These are phyloP conservation scores for Psittacula cyanocephala DNA, from an alignment of 2,113 vertebrate genomes.

Conservation along the genomic window DNA sequence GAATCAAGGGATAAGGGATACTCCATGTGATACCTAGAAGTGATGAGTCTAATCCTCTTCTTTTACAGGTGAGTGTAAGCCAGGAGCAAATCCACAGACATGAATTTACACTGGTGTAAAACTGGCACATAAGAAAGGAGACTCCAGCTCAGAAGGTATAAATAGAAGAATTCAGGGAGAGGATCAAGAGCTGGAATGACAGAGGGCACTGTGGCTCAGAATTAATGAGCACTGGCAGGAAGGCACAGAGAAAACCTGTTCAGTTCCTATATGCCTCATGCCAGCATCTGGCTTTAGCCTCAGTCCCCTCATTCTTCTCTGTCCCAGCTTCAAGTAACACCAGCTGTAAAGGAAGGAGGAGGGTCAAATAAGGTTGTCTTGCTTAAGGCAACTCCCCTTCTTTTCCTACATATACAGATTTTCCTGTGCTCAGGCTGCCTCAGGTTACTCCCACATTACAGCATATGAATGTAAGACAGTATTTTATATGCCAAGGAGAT, in stretches of 20 bases:
- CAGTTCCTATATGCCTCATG: background rate
- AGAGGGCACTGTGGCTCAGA: background rate
- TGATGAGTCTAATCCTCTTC: background rate
- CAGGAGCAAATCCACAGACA: background rate
- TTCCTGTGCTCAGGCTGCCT: background rate
- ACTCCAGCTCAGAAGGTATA: background rate
- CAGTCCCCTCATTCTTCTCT: background rate
- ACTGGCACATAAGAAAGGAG: background rate
- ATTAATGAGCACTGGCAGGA: constrained; percentile 28
- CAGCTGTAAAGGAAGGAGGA: constrained; percentile 23
- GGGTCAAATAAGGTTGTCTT: constrained; percentile 48
- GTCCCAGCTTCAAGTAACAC: background rate
- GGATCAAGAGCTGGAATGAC: background rate
- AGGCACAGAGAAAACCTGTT: constrained; percentile 23
- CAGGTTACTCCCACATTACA: constrained; percentile 15
- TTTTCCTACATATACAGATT: constrained; percentile 51
- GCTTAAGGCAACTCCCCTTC: background rate
- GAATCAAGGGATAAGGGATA: background rate
- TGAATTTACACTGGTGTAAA: background rate
- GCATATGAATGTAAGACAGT: background rate
- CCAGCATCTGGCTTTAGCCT: background rate
- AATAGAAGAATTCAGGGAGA: constrained; percentile 6
- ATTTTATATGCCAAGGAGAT: background rate
- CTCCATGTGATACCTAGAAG: background rate
- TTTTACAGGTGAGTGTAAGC: background rate